Conservation (phyloP, 2,797 vertebrate genomes). For the Novumbra hubbsi region DNA sequence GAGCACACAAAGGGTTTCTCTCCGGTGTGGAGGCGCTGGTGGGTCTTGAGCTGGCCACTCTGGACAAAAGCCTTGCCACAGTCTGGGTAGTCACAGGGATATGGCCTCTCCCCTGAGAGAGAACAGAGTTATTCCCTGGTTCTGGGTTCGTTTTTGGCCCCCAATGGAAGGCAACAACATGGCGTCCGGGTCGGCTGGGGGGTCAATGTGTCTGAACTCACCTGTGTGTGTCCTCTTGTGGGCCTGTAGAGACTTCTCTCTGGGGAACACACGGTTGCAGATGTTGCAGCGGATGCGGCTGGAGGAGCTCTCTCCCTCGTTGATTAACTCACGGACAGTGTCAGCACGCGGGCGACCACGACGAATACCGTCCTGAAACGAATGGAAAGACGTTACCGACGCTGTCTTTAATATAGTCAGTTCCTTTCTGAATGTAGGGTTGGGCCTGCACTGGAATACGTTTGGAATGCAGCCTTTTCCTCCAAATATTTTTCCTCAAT, state of each 20-base stretch:
- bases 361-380: constrained; percentile 84
- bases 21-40: constrained; percentile 96
- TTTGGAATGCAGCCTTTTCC: not conserved
- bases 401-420: not conserved
- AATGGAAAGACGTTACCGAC: not conserved
- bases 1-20: constrained; percentile 98
- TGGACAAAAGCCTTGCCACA: constrained; percentile 98
- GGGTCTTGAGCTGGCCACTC: constrained; percentile 98
- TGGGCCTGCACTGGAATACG: not conserved
- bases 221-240: constrained; percentile 98
- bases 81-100: constrained; percentile 95
- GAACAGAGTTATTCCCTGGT: not conserved
- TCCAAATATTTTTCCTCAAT: not conserved
- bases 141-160: not conserved
- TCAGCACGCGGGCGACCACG: constrained; percentile 93
- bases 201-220: constrained; percentile 44
- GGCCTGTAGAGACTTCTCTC: constrained; percentile 96
- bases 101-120: constrained; percentile 89
- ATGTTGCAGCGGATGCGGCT: constrained; percentile 96
- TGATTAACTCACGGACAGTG: constrained; percentile 92
- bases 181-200: not conserved
- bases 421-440: not conserved
- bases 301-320: constrained; percentile 90
- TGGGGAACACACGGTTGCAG: constrained; percentile 94
- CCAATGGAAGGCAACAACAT: not conserved